These are phyloP conservation scores for Xiphorhynchus elegans DNA, from an alignment of 2,113 vertebrate genomes.

Conservation along the genomic window DNA sequence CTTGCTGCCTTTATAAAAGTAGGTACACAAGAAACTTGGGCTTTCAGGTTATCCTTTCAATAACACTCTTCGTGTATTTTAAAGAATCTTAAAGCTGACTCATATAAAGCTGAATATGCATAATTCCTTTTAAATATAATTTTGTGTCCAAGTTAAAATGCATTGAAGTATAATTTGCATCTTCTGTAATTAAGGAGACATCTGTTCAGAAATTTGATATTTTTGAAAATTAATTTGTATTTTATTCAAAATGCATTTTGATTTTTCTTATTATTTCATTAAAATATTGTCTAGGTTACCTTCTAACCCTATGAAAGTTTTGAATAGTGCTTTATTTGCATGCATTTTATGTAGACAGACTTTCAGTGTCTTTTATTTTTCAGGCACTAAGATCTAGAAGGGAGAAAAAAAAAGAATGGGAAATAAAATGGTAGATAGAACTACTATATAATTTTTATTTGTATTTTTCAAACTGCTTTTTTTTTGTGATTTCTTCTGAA, in stretches of 20 bases:
- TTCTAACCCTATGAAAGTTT: neutral
- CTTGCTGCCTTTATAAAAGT: slow-evolving; percentile 97
- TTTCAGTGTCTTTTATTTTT: neutral
- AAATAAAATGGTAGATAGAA: neutral
- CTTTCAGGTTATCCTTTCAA: neutral
- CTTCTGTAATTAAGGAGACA: neutral
- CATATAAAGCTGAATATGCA: neutral
- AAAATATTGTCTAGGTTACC: neutral
- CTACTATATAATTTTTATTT: neutral
- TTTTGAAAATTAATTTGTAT: neutral
- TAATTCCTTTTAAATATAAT: neutral
- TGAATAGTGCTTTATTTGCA: neutral
- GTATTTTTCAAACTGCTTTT: neutral
- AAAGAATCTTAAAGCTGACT: neutral
- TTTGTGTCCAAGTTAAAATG: neutral
- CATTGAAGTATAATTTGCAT: neutral
- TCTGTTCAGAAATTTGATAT: neutral
- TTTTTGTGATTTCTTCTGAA: neutral
- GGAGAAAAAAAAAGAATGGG: neutral
- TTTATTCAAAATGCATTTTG: neutral
- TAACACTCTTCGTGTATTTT: neutral
- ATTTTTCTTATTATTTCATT: neutral
- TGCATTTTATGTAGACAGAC: neutral
- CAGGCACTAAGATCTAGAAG: neutral
- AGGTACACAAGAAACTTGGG: neutral